phyloP scores from a whole-genome alignment of 2,797 vertebrate genomes.

The Leptoclinus maculatus region DNA sequence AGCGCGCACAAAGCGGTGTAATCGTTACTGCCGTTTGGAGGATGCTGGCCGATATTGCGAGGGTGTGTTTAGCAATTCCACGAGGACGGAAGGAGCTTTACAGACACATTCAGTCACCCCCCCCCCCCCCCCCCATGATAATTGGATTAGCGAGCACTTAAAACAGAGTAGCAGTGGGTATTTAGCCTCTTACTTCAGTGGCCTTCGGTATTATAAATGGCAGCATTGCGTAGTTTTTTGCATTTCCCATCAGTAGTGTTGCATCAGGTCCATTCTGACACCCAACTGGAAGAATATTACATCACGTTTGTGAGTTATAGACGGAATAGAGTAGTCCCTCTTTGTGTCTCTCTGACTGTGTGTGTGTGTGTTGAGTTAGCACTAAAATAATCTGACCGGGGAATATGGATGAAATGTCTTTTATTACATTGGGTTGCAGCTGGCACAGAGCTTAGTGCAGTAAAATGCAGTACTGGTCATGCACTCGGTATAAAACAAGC shows the following conservation, averaged over 20 bases:
- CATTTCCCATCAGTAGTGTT: constrained; percentile 43
- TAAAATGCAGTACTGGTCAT: constrained; percentile 19
- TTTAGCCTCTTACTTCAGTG: constrained; percentile 47
- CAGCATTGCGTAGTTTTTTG: constrained; percentile 33
- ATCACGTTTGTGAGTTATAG: constrained; percentile 47
- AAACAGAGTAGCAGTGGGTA: constrained; percentile 55
- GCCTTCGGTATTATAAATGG: constrained; percentile 5
- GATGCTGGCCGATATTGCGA: constrained; percentile 30
- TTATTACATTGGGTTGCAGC: constrained; percentile 58
- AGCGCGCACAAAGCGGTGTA: constrained; percentile 12
- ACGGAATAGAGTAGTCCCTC: constrained; percentile 4
- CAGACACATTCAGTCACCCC: constrained; percentile 48
- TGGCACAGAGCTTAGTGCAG: constrained; percentile 52
- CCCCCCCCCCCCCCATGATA: constrained; percentile 35
- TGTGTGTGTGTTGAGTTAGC: constrained; percentile 45
- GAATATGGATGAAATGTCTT: constrained; percentile 61
- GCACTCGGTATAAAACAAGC: constrained; percentile 15
- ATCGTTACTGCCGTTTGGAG: constrained; percentile 40
- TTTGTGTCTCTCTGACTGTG: constrained; percentile 6
- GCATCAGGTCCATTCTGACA: constrained; percentile 54
- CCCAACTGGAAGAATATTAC: constrained; percentile 33
- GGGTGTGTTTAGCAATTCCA: constrained; percentile 60
- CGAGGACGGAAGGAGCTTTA: constrained; percentile 53
- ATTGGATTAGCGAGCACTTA: constrained; percentile 72
- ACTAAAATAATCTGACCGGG: constrained; percentile 62